A percentile compares a stretch with the other conserved stretches of the same genome.
phyloP scores from a whole-genome alignment of 2,888 invertebrate genomes.

The Rhimphoctona megacephalus region DNA sequence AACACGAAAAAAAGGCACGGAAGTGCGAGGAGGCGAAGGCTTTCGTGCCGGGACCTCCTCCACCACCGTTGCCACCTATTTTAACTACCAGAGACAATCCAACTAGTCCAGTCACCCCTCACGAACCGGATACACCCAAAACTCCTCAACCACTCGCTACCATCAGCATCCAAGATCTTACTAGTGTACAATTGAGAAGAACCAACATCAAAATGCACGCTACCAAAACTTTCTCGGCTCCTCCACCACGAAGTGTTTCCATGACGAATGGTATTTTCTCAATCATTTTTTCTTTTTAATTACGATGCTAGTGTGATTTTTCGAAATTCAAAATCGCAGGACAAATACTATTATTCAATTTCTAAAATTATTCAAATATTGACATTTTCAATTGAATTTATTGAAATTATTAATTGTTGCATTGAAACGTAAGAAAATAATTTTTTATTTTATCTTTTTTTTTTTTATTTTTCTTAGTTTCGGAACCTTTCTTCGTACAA shows the following conservation, averaged over 20 bases:
- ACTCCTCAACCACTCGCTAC: slow-evolving; percentile 92
- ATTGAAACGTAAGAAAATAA: neutral
- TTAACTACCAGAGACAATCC: slow-evolving; percentile 64
- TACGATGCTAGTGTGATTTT: too few relatives aligned
- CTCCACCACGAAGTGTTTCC: slow-evolving; percentile 90
- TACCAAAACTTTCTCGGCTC: slow-evolving; percentile 94
- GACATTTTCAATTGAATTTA: too few relatives aligned
- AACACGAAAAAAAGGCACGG: slow-evolving; percentile 60
- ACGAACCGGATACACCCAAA: slow-evolving; percentile 85
- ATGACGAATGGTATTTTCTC: slow-evolving; percentile 84
- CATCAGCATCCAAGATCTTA: slow-evolving; percentile 94
- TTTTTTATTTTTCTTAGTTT: slow-evolving; percentile 76
- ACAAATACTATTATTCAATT: too few relatives aligned
- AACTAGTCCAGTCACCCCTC: slow-evolving; percentile 73
- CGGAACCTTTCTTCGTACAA: slow-evolving; percentile 90
- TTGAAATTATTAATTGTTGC: neutral
- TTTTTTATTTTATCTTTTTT: neutral
- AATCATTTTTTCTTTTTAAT: neutral
- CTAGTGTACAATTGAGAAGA: slow-evolving; percentile 92
- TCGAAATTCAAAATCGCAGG: too few relatives aligned
- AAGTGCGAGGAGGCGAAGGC: slow-evolving; percentile 70
- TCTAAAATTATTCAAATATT: too few relatives aligned
- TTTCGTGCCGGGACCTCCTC: slow-evolving; percentile 85
- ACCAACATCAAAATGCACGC: slow-evolving; percentile 90
- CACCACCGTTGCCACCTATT: slow-evolving; percentile 85